Evolutionary conservation across 2,888 invertebrate species (phyloP).

Genomic region (Itoplectis maculator): DNA sequence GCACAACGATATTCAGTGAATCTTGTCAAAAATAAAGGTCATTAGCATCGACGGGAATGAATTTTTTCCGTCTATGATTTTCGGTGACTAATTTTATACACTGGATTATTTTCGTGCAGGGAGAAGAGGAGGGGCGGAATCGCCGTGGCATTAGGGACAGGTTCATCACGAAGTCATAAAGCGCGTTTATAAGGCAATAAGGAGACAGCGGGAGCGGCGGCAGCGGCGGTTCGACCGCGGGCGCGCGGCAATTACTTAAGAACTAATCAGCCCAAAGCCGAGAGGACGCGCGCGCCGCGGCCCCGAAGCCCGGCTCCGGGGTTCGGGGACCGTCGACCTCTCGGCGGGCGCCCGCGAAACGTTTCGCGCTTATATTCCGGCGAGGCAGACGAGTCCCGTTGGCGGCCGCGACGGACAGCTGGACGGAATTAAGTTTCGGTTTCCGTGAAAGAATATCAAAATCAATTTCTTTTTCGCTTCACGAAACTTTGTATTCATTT

Average conservation of each 20-base stretch:
- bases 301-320: slow-evolving; percentile 38
- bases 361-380: slow-evolving; percentile 24
- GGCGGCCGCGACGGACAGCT: not conserved
- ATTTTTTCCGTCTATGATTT: not conserved
- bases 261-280: slow-evolving; percentile 81
- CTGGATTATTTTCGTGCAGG: slow-evolving; percentile 16
- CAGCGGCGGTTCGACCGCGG: slow-evolving; percentile 16
- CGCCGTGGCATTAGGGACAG: slow-evolving; percentile 75
- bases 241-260: slow-evolving; percentile 80
- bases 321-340: slow-evolving; percentile 59
- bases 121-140: not conserved
- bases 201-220: slow-evolving; percentile 65
- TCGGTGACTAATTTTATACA: slow-evolving; percentile 42
- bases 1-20: not conserved
- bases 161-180: slow-evolving; percentile 82
- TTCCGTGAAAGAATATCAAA: slow-evolving; percentile 34
- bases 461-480: slow-evolving; percentile 25
- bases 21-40: not conserved
- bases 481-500: no score
- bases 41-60: not conserved
- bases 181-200: slow-evolving; percentile 79
- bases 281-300: slow-evolving; percentile 69
- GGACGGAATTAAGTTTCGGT: slow-evolving; percentile 17
- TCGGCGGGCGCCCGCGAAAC: not conserved
- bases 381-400: slow-evolving; percentile 18